These are phyloP conservation scores for Leptinotarsa texana DNA, from an alignment of 1,140 invertebrate genomes.

Conservation along the genomic window DNA sequence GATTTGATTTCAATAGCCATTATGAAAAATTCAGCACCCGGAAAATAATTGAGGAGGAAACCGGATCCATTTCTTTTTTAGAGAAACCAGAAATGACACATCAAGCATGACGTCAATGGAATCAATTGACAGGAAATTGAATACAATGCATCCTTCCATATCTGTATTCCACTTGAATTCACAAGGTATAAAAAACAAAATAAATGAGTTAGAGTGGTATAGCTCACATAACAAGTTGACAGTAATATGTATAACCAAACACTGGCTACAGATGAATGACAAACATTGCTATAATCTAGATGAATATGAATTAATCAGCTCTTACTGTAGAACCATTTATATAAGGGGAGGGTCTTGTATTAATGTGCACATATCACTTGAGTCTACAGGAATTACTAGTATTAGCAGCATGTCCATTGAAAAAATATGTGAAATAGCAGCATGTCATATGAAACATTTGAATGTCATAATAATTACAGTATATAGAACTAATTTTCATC, in stretches of 20 bases:
- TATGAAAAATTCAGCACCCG: too few species aligned
- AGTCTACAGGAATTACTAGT: too few species aligned
- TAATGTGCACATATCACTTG: too few species aligned
- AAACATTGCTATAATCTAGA: constrained; percentile 1
- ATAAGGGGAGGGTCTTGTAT: not conserved
- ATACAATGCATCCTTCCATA: too few species aligned
- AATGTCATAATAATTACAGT: not conserved
- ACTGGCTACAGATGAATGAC: not conserved
- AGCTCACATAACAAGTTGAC: too few species aligned
- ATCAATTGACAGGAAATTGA: too few species aligned
- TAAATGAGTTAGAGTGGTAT: too few species aligned
- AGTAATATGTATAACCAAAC: too few species aligned
- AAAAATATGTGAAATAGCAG: constrained; percentile 3
- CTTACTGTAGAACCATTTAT: not conserved
- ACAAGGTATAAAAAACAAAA: too few species aligned
- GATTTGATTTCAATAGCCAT: too few species aligned
- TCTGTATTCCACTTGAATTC: too few species aligned
- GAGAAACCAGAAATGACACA: not conserved
- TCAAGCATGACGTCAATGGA: not conserved
- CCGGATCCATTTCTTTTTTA: not conserved
- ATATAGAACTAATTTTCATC: not conserved
- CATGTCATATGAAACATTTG: not conserved
- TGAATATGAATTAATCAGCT: not conserved
- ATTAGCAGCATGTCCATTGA: not conserved
- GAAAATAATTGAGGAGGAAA: not conserved